Evolutionary conservation across 2,888 invertebrate genomes (phyloP).

Genomic region (Hypolimnas misippus): DNA sequence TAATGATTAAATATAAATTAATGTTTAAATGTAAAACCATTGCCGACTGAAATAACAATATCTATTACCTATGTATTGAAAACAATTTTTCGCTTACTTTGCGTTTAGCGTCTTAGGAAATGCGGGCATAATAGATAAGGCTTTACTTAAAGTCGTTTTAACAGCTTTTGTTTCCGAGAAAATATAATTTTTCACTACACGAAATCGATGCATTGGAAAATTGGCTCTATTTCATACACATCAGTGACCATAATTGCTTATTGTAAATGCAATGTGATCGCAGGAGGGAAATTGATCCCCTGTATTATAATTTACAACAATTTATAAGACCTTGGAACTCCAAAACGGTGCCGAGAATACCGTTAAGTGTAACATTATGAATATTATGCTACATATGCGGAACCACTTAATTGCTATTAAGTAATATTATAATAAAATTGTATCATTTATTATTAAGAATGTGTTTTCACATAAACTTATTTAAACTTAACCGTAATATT

Average conservation of each 20-base stretch:
- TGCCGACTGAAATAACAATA: constrained; percentile 23
- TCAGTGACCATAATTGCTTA: constrained; percentile 64
- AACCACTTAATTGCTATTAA: constrained; percentile 10
- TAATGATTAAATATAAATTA: too few relatives aligned
- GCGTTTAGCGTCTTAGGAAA: constrained; percentile 67
- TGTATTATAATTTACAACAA: constrained; percentile 56
- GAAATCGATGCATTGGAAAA: constrained; percentile 61
- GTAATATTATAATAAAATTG: not conserved
- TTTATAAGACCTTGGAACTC: constrained; percentile 51
- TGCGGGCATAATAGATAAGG: constrained; percentile 72
- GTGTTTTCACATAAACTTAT: not conserved
- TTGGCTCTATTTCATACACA: constrained; percentile 59
- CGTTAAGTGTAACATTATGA: constrained; percentile 18
- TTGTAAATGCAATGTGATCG: constrained; percentile 49
- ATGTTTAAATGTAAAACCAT: too few relatives aligned
- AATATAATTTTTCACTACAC: constrained; percentile 69
- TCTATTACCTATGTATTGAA: constrained; percentile 52
- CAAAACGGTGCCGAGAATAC: constrained; percentile 11
- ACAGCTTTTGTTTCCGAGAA: constrained; percentile 74
- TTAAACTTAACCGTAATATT: too few relatives aligned
- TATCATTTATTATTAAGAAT: not conserved
- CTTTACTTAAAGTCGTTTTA: constrained; percentile 68
- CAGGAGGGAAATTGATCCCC: constrained; percentile 61
- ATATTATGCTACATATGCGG: constrained; percentile 5
- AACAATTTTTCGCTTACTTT: constrained; percentile 78